These are phyloP conservation scores for Ochropleura plecta DNA, from an alignment of 2,888 invertebrate genomes.

Conservation along the genomic window DNA sequence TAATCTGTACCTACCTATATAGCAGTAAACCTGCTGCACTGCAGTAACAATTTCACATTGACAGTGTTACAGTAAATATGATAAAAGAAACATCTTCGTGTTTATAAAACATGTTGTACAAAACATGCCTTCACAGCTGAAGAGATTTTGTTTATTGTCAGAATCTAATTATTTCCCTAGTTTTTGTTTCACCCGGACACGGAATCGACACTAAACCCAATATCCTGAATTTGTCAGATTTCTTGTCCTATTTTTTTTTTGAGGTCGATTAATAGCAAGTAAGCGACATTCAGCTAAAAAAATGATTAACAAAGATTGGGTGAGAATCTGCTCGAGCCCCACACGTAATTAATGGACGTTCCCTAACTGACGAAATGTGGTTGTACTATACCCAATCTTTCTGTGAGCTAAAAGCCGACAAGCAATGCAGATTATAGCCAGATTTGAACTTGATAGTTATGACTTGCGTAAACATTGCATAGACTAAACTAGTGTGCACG, in stretches of 20 bases:
- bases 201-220: constrained; percentile 14
- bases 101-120: not conserved
- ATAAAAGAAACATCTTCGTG: not conserved
- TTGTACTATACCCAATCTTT: not conserved
- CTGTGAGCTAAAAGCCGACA: not conserved
- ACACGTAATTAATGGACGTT: too few species aligned
- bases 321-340: too few species aligned
- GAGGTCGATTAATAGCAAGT: not conserved
- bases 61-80: not conserved
- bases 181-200: constrained; percentile 30
- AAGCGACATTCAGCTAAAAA: too few species aligned
- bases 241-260: not conserved
- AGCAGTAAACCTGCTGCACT: too few species aligned
- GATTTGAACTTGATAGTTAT: constrained; percentile 23
- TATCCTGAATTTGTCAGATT: constrained; percentile 14
- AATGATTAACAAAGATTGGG: too few species aligned
- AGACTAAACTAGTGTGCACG: constrained; percentile 10
- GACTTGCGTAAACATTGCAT: constrained; percentile 18
- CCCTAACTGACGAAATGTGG: not conserved
- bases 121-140: too few species aligned
- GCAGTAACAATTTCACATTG: not conserved
- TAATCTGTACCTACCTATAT: not conserved
- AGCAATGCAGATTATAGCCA: not conserved
- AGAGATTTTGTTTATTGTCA: not conserved
- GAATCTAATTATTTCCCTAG: constrained; percentile 28